phyloP scores from a whole-genome alignment of 1,140 invertebrate species.

The Pogonomyrmex californicus region DNA sequence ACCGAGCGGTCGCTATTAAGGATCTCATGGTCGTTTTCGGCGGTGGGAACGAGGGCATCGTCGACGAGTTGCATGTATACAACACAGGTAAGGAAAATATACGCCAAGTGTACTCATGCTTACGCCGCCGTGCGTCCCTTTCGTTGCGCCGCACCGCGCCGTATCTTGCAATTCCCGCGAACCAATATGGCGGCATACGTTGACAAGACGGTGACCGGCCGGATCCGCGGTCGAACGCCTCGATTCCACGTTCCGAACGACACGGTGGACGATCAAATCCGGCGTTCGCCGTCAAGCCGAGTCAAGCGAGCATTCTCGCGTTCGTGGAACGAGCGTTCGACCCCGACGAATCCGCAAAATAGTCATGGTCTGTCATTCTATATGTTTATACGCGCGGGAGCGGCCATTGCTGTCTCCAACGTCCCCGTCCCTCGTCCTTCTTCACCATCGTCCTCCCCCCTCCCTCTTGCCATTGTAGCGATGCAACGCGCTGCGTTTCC shows the following conservation, averaged over 20 bases:
- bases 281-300: slow-evolving; percentile 63
- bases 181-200: slow-evolving; percentile 87
- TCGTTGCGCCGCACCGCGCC: slow-evolving; percentile 71
- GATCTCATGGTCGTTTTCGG: slow-evolving; percentile 99
- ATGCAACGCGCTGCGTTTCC: slow-evolving; percentile 75
- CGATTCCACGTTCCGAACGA: slow-evolving; percentile 32
- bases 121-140: slow-evolving; percentile 64
- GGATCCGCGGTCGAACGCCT: slow-evolving; percentile 71
- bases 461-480: slow-evolving; percentile 58
- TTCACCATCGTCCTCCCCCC: too few relatives aligned
- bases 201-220: slow-evolving; percentile 86
- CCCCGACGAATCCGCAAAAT: slow-evolving; percentile 46
- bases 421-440: slow-evolving; percentile 60
- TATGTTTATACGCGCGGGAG: slow-evolving; percentile 86
- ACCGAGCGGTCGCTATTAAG: slow-evolving; percentile 99
- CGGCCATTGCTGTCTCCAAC: slow-evolving; percentile 83
- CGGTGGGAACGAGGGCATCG: slow-evolving; percentile 99
- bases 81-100: slow-evolving; percentile 93
- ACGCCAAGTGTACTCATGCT: background rate
- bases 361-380: slow-evolving; percentile 80
- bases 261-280: background rate
- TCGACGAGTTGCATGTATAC: slow-evolving; percentile 99
- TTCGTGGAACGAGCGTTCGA: slow-evolving; percentile 77
- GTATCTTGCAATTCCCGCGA: slow-evolving; percentile 81
- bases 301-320: slow-evolving; percentile 81